Conservation (phyloP, 2,888 invertebrate genomes). For the Cyrtodaria siliqua region DNA sequence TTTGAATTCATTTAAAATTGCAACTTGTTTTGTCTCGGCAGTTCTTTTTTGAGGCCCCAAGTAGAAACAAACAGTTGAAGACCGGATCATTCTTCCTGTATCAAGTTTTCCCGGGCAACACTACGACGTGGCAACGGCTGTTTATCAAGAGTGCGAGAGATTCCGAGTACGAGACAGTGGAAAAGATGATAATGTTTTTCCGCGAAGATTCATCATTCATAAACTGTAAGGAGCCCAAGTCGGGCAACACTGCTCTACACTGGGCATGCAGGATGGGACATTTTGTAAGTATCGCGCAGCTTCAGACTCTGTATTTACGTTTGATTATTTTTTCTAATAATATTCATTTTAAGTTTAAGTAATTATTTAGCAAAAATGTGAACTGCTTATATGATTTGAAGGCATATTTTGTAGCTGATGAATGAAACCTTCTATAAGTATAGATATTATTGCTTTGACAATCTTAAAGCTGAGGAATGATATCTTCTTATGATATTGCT, state of each 20-base stretch:
- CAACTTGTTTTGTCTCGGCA: slow-evolving; percentile 52
- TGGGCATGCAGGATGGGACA: slow-evolving; percentile 82
- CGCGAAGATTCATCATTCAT: slow-evolving; percentile 80
- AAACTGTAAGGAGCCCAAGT: slow-evolving; percentile 82
- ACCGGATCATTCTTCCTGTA: slow-evolving; percentile 82
- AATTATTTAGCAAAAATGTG: too few species aligned
- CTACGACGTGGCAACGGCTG: slow-evolving; percentile 80
- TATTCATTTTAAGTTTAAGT: too few species aligned
- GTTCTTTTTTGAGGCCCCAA: slow-evolving; percentile 83
- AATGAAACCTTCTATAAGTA: too few species aligned
- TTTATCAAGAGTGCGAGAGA: slow-evolving; percentile 82
- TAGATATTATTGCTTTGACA: too few species aligned
- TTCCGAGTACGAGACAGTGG: slow-evolving; percentile 81
- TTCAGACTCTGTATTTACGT: too few species aligned
- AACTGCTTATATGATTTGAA: too few species aligned
- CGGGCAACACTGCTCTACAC: slow-evolving; percentile 83
- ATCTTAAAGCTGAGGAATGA: too few species aligned
- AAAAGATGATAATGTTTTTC: slow-evolving; percentile 84
- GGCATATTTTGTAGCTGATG: too few species aligned
- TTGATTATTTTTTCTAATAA: too few species aligned
- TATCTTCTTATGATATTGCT: too few species aligned
- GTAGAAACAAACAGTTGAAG: slow-evolving; percentile 82
- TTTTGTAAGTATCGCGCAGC: slow-evolving; percentile 82
- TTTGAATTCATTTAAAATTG: neutral
- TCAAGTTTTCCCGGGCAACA: slow-evolving; percentile 85